Evolutionary conservation across 2,888 invertebrate species (phyloP).

Genomic region (Gortyna flavago): DNA sequence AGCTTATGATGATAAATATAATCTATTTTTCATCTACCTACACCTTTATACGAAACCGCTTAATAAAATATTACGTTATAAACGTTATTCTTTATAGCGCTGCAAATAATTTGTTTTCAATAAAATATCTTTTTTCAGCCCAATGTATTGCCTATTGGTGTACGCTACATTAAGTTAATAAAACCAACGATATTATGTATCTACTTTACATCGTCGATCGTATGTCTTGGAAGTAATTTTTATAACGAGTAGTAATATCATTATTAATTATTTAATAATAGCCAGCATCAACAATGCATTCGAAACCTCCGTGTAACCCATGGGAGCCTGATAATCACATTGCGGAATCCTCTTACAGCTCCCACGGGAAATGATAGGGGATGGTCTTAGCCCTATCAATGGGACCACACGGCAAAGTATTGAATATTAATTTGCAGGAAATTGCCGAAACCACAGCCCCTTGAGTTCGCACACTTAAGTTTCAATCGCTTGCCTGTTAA

Average conservation of each 20-base stretch:
- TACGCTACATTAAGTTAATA: slow-evolving; percentile 16
- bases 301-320: slow-evolving; percentile 24
- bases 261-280: background rate
- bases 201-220: too few species aligned
- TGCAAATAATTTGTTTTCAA: slow-evolving; percentile 27
- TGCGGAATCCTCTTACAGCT: slow-evolving; percentile 38
- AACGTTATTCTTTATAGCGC: slow-evolving; percentile 14
- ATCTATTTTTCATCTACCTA: background rate
- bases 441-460: slow-evolving; percentile 56
- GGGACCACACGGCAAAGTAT: slow-evolving; percentile 41
- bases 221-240: slow-evolving; percentile 1
- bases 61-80: slow-evolving; percentile 17
- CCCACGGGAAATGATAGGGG: slow-evolving; percentile 35
- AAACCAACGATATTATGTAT: slow-evolving; percentile 25
- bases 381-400: slow-evolving; percentile 5
- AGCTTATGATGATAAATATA: background rate
- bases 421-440: slow-evolving; percentile 65
- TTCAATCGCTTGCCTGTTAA: slow-evolving; percentile 57
- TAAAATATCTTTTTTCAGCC: slow-evolving; percentile 34
- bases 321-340: slow-evolving; percentile 46
- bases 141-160: slow-evolving; percentile 16
- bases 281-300: background rate
- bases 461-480: slow-evolving; percentile 53
- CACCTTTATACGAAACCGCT: background rate
- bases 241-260: background rate